Evolutionary conservation across 2,888 invertebrate genomes (phyloP), one percentile per base, ranked within the genome.

Genomic region (Dysmachus trigonus): DNA sequence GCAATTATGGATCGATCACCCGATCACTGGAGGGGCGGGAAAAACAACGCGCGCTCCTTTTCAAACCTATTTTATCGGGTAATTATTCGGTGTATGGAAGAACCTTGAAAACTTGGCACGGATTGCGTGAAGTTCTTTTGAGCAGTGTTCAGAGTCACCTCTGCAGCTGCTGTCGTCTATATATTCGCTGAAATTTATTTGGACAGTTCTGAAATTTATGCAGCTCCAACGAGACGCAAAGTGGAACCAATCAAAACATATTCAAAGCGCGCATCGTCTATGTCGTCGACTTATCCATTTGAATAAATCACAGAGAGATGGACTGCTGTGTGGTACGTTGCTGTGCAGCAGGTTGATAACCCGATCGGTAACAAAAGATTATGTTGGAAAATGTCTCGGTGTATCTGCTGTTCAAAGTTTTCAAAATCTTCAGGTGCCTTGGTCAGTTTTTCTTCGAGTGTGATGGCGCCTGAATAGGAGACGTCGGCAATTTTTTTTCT

Each of bases 191-290:
- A 31, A 41, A 77, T 77, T 35, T 77, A 77, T 77, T 77, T 77
- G 27, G 77, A 47, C 77, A 47, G 47, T 27, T 77, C 30, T 77
- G 15, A 77, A 77, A 77, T 77, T 77, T 47, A 77, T 77, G 33
- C 38, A 35, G 33, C 38, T 38, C 10, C 27, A 38, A 38, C n/a
- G 5, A 22, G 41, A 76, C 38, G 18, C 13, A 77, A 47, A 77
- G 47, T 77, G 47, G 30, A 77, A 77, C 77, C 27, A 41, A 77
- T 77, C 77, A 77, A 77, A 77, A 77, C 77, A 77, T 77, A 77
- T 77, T 77, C 77, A 77, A 77, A 77, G 47, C 47, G 77, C 15
- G 30, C 22, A 10, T 7, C 27, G 13, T 62, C 15, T 5, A 51
- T 51, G n/a, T 4, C 47, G 47, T 2, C 62, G 27, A 27, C 18